Evolutionary conservation across 2,113 vertebrate species (phyloP).

Genomic region (Melospiza georgiana): DNA sequence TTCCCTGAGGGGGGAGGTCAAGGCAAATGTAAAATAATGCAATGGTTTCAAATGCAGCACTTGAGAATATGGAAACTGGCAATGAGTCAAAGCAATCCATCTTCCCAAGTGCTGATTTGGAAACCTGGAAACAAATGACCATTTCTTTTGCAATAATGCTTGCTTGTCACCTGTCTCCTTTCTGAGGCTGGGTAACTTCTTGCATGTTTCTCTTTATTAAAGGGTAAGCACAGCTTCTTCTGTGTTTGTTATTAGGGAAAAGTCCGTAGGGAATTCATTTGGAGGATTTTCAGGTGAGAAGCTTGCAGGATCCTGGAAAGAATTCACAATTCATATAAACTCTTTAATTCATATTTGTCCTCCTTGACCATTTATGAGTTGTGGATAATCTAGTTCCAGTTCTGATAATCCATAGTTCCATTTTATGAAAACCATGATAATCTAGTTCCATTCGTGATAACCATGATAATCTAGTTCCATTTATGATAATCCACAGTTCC

Average conservation of each 20-base stretch:
- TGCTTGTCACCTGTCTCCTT: not conserved
- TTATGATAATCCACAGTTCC: not conserved
- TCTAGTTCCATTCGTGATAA: too few species aligned
- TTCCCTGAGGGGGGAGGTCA: not conserved
- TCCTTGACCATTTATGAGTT: slow-evolving; percentile 27
- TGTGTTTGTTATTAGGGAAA: not conserved
- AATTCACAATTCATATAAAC: not conserved
- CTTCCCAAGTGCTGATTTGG: not conserved
- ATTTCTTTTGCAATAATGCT: not conserved
- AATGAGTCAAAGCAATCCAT: not conserved
- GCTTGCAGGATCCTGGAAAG: not conserved
- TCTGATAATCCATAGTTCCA: too few species aligned
- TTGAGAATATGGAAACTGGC: not conserved
- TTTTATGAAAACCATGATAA: too few species aligned
- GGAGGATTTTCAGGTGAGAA: slow-evolving; percentile 26
- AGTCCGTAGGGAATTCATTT: slow-evolving; percentile 5
- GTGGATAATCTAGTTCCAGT: not conserved
- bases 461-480: not conserved
- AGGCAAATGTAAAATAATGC: not conserved
- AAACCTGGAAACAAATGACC: not conserved
- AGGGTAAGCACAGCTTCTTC: not conserved
- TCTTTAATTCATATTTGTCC: slow-evolving; percentile 9
- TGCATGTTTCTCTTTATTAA: not conserved
- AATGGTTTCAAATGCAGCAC: not conserved
- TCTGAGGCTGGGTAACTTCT: not conserved